phyloP scores from a whole-genome alignment of 2,797 vertebrate genomes.

The Vultur gryphus region DNA sequence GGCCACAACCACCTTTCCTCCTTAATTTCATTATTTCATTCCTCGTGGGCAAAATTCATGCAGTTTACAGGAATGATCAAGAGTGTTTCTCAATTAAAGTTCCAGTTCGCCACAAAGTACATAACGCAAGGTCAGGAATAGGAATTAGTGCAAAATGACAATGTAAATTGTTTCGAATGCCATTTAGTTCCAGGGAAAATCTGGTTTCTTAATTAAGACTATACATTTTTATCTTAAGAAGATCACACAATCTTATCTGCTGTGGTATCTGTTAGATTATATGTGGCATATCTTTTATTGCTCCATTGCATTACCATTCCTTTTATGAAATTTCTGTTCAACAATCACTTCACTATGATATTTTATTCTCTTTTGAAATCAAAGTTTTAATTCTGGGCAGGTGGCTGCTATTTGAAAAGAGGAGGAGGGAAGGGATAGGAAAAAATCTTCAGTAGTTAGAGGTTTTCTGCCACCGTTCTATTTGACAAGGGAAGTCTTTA shows the following conservation, averaged over 20 bases:
- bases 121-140: not conserved
- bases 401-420: constrained; percentile 39
- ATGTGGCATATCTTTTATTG: not conserved
- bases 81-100: not conserved
- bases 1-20: not conserved
- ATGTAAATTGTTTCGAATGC: not conserved
- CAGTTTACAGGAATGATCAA: constrained; percentile 1
- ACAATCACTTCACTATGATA: constrained; percentile 25
- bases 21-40: constrained; percentile 1
- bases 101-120: not conserved
- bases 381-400: constrained; percentile 55
- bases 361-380: constrained; percentile 55
- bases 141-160: not conserved
- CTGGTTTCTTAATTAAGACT: constrained; percentile 43
- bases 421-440: not conserved
- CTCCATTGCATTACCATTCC: not conserved
- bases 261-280: not conserved
- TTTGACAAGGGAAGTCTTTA: constrained; percentile 53
- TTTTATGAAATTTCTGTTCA: constrained; percentile 31
- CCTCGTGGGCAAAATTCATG: not conserved
- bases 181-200: not conserved
- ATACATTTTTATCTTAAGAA: not conserved
- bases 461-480: constrained; percentile 35
- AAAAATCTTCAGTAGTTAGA: not conserved
- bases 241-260: not conserved